Conservation (phyloP, 64 coral and sea anemone species). For the Anthopleura sola region DNA sequence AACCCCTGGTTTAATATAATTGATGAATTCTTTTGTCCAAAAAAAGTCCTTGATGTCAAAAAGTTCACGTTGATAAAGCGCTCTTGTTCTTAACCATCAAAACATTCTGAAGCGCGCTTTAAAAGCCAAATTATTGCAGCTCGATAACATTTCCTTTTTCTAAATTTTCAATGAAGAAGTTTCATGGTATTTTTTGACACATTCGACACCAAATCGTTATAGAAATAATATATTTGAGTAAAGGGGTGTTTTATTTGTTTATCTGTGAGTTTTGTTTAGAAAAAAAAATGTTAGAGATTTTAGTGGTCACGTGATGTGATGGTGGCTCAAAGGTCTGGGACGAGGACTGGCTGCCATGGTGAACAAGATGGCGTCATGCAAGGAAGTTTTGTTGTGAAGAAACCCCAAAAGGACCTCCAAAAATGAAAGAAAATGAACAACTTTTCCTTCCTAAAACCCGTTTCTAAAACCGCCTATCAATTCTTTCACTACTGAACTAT, state of each 20-base stretch:
- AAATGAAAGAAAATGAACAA: background rate
- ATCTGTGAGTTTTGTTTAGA: background rate
- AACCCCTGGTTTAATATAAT: background rate
- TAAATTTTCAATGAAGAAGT: too few relatives aligned
- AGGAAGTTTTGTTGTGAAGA: background rate
- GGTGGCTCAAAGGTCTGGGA: background rate
- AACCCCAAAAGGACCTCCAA: background rate
- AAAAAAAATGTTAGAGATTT: background rate
- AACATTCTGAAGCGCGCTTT: background rate
- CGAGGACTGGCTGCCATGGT: conserved; percentile 15
- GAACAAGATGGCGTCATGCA: conserved; percentile 24
- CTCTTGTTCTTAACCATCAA: background rate
- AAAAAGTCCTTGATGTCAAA: background rate
- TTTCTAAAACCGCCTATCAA: background rate
- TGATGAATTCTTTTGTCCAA: background rate
- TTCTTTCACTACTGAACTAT: background rate
- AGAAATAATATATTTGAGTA: background rate
- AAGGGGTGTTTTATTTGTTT: background rate
- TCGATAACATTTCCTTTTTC: too few relatives aligned
- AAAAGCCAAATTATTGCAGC: background rate
- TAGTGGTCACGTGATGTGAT: background rate
- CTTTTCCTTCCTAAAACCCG: too few relatives aligned
- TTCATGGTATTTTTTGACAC: background rate
- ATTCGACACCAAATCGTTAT: background rate
- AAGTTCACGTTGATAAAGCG: too few relatives aligned